phyloP scores from a whole-genome alignment of 2,888 invertebrate genomes.

The Drosophila mimica region DNA sequence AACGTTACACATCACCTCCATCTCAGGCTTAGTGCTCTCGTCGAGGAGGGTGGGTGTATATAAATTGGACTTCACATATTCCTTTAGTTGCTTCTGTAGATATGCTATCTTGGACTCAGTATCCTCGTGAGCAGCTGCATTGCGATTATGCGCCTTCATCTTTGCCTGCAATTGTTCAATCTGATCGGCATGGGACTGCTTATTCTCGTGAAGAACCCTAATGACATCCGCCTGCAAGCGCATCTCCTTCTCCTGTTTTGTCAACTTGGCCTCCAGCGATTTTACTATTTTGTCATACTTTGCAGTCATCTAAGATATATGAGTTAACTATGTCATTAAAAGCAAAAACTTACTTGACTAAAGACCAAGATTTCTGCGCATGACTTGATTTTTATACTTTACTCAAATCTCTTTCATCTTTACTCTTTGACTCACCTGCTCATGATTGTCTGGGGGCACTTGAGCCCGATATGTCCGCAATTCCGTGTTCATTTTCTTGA shows the following conservation, averaged over 20 bases:
- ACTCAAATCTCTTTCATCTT: not conserved
- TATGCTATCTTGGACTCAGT: conserved; percentile 33
- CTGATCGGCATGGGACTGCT: conserved; percentile 48
- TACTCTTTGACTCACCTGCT: conserved; percentile 54
- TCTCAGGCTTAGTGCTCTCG: conserved; percentile 85
- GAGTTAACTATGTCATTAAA: not conserved
- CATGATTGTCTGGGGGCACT: conserved; percentile 53
- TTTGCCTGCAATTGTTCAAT: conserved; percentile 64
- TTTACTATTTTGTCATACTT: conserved; percentile 86
- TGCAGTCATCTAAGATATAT: conserved; percentile 84
- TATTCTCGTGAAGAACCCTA: conserved; percentile 65
- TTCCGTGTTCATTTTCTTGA: conserved; percentile 89
- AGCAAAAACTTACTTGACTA: not conserved
- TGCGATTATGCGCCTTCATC: conserved; percentile 31
- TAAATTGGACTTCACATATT: conserved; percentile 85
- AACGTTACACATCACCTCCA: conserved; percentile 86
- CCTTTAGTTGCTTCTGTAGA: conserved; percentile 74
- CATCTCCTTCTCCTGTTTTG: conserved; percentile 41
- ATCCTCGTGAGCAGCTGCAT: conserved; percentile 6
- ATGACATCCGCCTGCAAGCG: conserved; percentile 46
- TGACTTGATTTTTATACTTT: not conserved
- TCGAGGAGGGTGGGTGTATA: conserved; percentile 84
- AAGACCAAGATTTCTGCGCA: not conserved
- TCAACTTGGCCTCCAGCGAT: conserved; percentile 83
- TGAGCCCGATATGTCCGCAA: conserved; percentile 86